Evolutionary conservation across 30 jellyfish, hydroid and myxozoan species (phyloP).

Genomic region (Cassiopea xamachana): DNA sequence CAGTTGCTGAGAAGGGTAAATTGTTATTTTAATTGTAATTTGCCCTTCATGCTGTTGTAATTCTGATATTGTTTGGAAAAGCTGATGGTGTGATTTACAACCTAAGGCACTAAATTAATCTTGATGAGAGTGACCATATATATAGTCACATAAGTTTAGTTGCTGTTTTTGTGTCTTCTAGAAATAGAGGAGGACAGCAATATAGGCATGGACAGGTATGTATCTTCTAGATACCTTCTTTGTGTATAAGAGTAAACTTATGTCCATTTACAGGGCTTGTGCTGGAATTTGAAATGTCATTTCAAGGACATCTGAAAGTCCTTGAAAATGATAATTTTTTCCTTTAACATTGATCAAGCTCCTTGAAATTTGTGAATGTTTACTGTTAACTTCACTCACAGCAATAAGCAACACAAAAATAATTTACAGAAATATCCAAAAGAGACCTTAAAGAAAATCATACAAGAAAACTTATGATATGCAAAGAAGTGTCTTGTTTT

Average conservation of each 20-base stretch:
- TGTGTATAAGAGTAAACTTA: background rate
- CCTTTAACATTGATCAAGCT: too few species aligned
- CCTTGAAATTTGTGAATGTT: too few species aligned
- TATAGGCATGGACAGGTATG: slow-evolving; percentile 3
- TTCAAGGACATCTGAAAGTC: too few species aligned
- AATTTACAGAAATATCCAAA: too few species aligned
- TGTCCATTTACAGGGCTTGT: background rate
- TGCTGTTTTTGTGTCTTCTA: background rate
- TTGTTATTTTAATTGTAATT: background rate
- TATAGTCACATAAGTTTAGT: too few species aligned
- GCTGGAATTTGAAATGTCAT: background rate
- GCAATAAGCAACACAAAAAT: too few species aligned
- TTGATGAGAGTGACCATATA: background rate
- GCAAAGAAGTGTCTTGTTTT: too few species aligned
- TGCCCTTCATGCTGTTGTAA: background rate
- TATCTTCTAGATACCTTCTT: background rate
- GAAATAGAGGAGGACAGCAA: background rate
- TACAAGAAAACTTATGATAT: too few species aligned
- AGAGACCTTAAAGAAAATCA: too few species aligned
- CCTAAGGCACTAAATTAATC: background rate
- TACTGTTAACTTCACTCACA: too few species aligned
- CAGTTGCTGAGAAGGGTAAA: slow-evolving; percentile 35
- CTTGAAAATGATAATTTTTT: too few species aligned
- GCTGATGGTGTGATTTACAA: background rate
- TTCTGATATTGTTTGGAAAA: background rate